These are phyloP conservation scores for Atractosteus spatula DNA, from an alignment of 2,113 vertebrate genomes.

Conservation along the genomic window DNA sequence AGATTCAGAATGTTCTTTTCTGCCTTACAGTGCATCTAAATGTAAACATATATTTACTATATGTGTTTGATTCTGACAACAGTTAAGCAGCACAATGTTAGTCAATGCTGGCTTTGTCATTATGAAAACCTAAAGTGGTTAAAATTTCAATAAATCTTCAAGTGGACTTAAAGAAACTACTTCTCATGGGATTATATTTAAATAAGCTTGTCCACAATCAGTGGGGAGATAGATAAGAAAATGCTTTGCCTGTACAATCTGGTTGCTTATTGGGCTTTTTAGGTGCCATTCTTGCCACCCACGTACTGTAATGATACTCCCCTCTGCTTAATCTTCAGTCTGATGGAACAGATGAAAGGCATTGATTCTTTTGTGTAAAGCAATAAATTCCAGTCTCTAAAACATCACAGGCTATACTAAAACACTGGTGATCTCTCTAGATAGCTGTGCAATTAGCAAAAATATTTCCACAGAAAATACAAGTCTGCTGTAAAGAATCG, in stretches of 20 bases:
- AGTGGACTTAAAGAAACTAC: background rate
- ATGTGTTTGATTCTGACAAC: too few species aligned
- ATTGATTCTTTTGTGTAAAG: background rate
- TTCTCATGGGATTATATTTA: background rate
- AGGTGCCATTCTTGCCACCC: constrained; percentile 1
- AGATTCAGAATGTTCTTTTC: too few species aligned
- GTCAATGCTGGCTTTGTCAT: too few species aligned
- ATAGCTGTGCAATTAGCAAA: background rate
- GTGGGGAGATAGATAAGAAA: background rate
- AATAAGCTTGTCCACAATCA: background rate
- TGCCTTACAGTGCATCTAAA: too few species aligned
- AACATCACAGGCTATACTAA: background rate
- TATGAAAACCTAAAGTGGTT: too few species aligned
- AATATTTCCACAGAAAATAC: background rate
- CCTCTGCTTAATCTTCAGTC: background rate
- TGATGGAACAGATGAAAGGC: background rate
- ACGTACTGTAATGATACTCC: background rate
- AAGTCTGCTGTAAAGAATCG: background rate
- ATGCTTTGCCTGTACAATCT: background rate
- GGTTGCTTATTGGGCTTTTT: constrained; percentile 1
- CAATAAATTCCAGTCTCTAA: background rate
- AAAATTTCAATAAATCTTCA: background rate
- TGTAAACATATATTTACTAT: too few species aligned
- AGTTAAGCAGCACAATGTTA: too few species aligned
- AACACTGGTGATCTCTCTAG: background rate